Evolutionary conservation across 1,140 invertebrate genomes (phyloP).

Genomic region (Kradibia gibbosae): DNA sequence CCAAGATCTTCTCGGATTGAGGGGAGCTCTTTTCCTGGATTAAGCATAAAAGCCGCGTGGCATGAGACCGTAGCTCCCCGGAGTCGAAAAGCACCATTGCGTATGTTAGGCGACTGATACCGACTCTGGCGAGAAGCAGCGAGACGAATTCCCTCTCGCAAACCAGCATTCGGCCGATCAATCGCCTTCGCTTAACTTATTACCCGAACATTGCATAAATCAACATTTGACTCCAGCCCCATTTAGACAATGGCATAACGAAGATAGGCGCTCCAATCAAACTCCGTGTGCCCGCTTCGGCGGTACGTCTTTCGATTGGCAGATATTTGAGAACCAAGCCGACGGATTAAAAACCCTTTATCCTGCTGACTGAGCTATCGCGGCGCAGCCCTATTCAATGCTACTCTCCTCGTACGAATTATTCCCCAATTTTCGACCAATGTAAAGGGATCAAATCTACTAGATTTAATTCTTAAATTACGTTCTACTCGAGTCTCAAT

Average conservation of each 20-base stretch:
- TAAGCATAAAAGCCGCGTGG: not conserved
- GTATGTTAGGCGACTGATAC: constrained; percentile 9
- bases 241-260: not conserved
- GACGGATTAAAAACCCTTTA: not conserved
- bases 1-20: constrained; percentile 31
- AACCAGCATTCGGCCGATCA: no score
- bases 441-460: no score
- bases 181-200: no score
- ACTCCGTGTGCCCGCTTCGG: not conserved
- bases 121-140: no score
- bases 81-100: not conserved
- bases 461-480: no score
- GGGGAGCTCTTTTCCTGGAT: not conserved
- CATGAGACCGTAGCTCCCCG: not conserved
- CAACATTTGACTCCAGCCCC: not conserved
- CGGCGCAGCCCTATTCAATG: no score
- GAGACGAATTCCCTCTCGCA: no score
- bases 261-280: not conserved
- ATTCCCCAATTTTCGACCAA: no score
- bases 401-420: no score
- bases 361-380: not conserved
- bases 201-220: not conserved
- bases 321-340: not conserved
- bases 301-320: not conserved
- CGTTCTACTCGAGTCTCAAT: no score